Evolutionary conservation across 2,113 vertebrate genomes (phyloP).

Genomic region (Odocoileus virginianus): DNA sequence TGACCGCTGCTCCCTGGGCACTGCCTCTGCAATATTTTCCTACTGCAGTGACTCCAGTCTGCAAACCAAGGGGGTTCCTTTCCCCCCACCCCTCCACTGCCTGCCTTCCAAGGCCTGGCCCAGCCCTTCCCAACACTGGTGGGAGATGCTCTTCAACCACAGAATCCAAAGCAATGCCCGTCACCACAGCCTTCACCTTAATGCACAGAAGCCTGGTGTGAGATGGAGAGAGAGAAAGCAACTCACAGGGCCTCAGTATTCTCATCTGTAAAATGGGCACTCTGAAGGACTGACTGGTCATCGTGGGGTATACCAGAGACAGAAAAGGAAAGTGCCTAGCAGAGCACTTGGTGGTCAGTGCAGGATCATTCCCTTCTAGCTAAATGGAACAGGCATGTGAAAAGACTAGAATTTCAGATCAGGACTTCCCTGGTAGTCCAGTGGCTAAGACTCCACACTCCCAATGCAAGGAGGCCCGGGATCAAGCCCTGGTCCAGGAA

Average conservation of each 20-base stretch:
- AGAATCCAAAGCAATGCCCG: not conserved
- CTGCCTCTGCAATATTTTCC: not conserved
- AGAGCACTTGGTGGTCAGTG: accelerated
- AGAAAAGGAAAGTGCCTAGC: not conserved
- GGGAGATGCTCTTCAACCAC: too few relatives aligned
- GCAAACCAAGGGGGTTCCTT: too few relatives aligned
- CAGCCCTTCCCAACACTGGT: accelerated
- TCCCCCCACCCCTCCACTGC: not conserved
- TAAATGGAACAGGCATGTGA: not conserved
- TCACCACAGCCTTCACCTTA: not conserved
- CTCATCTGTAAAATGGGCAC: not conserved
- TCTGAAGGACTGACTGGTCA: accelerated
- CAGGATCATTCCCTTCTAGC: not conserved
- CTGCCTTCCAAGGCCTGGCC: not conserved
- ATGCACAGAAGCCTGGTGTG: not conserved
- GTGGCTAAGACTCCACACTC: not conserved
- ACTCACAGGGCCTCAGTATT: not conserved
- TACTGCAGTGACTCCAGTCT: not conserved
- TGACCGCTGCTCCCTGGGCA: accelerated
- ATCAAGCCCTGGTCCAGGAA: not conserved
- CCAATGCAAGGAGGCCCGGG: not conserved
- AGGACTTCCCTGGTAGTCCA: not conserved
- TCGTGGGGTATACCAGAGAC: not conserved
- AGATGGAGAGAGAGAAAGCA: too few relatives aligned
- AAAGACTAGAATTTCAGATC: not conserved